Conservation (phyloP, 2,888 invertebrate genomes). For the Drosophila antonietae region DNA sequence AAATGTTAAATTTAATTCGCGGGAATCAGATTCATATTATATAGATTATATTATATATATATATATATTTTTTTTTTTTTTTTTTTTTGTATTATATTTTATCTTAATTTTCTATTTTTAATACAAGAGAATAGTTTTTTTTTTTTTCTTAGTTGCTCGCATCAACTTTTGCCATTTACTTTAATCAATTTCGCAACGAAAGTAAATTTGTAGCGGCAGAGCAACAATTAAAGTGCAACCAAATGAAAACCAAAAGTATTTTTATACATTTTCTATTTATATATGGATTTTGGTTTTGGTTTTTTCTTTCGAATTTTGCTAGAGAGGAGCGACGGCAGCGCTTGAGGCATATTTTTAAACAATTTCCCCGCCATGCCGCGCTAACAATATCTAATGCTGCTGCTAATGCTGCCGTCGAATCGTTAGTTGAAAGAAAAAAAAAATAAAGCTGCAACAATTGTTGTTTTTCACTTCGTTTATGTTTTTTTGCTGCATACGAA, state of each 20-base stretch:
- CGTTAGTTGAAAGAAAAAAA: neutral
- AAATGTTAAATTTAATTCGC: neutral
- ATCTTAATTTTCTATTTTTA: neutral
- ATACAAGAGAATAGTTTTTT: neutral
- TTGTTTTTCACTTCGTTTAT: constrained; percentile 13
- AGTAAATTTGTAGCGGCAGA: constrained; percentile 40
- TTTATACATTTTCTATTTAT: constrained; percentile 59
- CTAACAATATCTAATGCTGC: neutral
- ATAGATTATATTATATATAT: neutral
- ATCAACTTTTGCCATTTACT: constrained; percentile 19
- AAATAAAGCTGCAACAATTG: constrained; percentile 47
- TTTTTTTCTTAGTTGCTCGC: neutral
- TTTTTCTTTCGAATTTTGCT: constrained; percentile 27
- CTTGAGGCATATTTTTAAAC: constrained; percentile 57
- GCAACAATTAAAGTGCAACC: constrained; percentile 53
- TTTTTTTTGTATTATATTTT: neutral
- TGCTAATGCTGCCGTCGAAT: constrained; percentile 5
- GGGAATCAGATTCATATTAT: neutral
- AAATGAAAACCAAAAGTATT: constrained; percentile 67
- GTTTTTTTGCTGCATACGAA: neutral
- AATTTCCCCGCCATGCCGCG: constrained; percentile 25
- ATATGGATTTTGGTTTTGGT: constrained; percentile 18
- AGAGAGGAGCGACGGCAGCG: constrained; percentile 26
- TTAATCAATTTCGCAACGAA: constrained; percentile 36
- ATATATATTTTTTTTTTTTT: too few relatives aligned